Percentiles rank a stretch among this genome's conserved stretches.
phyloP scores from a whole-genome alignment of 2,113 vertebrate species.

The Pterocles orientalis region DNA sequence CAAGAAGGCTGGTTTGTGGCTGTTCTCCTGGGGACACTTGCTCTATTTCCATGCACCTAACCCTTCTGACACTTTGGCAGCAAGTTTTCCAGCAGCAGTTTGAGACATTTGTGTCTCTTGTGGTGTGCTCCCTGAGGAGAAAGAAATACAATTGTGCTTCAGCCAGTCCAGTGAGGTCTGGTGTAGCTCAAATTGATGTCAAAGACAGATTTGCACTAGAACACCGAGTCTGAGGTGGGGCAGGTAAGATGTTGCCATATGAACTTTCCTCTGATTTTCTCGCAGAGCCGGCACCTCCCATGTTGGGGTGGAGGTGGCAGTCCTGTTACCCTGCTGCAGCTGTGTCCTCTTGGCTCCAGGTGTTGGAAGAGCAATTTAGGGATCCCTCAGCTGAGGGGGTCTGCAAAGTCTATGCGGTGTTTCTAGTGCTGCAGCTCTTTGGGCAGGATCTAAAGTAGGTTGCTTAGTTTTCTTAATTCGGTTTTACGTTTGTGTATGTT shows the following conservation, averaged over 20 bases:
- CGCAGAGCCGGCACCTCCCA: accelerated
- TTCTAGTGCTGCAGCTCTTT: accelerated
- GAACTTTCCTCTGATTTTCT: no score
- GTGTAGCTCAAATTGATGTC: neutral
- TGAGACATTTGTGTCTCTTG: neutral
- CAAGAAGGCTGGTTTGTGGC: neutral
- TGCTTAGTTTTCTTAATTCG: neutral
- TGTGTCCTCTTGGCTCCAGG: neutral
- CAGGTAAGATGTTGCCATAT: neutral
- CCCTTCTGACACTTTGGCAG: neutral
- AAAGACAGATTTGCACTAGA: neutral
- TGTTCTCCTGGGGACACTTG: neutral
- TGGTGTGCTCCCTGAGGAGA: neutral
- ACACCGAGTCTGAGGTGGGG: neutral
- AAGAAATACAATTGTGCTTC: neutral
- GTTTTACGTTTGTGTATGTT: neutral
- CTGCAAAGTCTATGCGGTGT: accelerated
- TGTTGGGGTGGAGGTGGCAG: neutral
- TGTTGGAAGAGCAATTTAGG: neutral
- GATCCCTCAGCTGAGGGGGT: accelerated
- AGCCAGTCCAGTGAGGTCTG: neutral
- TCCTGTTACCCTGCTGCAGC: neutral
- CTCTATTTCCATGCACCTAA: neutral
- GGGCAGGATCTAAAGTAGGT: neutral
- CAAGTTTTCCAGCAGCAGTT: neutral